phyloP scores from a whole-genome alignment of 2,797 vertebrate species.

The Adelosebastes latens region DNA sequence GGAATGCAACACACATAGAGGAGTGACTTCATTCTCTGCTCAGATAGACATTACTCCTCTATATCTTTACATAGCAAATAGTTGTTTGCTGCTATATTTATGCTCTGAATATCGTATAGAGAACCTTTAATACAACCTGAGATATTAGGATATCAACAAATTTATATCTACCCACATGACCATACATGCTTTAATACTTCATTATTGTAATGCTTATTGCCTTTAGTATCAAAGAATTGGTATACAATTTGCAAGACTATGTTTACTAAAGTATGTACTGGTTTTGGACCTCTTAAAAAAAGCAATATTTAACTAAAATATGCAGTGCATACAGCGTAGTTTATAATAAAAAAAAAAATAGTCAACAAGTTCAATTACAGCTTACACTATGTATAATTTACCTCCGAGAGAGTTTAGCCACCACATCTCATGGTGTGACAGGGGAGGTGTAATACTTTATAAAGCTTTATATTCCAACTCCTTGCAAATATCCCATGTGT shows the following conservation, averaged over 20 bases:
- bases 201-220: not conserved
- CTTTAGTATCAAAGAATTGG: not conserved
- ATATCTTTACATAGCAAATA: not conserved
- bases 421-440: conserved; percentile 67
- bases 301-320: not conserved
- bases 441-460: conserved; percentile 77
- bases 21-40: not conserved
- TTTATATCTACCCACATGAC: not conserved
- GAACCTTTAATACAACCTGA: not conserved
- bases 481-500: conserved; percentile 78
- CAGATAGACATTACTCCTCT: not conserved
- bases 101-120: not conserved
- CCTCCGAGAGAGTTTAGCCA: conserved; percentile 57
- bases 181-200: not conserved
- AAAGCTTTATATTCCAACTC: conserved; percentile 77
- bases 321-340: not conserved
- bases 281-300: not conserved
- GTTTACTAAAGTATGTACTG: not conserved
- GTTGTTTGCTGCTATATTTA: not conserved
- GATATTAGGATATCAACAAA: not conserved
- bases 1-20: not conserved
- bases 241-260: not conserved
- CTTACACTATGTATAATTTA: conserved; percentile 57
- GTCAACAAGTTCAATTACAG: conserved; percentile 51
- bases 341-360: conserved; percentile 10